phyloP scores from a whole-genome alignment of 2,888 invertebrate genomes.

The Gortyna flavago region DNA sequence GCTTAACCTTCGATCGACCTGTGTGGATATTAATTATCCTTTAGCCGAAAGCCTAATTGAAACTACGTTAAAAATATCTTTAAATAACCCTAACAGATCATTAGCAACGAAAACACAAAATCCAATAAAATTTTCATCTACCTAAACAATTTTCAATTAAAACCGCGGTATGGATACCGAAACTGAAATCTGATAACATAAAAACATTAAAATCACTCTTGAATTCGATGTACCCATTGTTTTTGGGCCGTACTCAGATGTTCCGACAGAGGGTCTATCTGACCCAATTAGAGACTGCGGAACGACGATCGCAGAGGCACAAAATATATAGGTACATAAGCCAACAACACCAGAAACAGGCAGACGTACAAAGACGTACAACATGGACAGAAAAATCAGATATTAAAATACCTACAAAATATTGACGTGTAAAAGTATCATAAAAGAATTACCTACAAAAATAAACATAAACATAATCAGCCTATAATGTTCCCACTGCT shows the following conservation, averaged over 20 bases:
- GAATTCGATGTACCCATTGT: slow-evolving; percentile 62
- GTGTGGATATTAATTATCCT: too few relatives aligned
- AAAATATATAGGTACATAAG: neutral
- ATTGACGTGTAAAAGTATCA: too few relatives aligned
- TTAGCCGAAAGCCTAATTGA: neutral
- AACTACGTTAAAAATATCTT: neutral
- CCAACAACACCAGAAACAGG: too few relatives aligned
- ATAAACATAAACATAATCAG: too few relatives aligned
- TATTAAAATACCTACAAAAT: too few relatives aligned
- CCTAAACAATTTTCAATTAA: slow-evolving; percentile 23
- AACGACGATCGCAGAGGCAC: slow-evolving; percentile 35
- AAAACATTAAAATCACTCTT: slow-evolving; percentile 64
- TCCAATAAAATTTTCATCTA: neutral
- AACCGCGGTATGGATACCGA: neutral
- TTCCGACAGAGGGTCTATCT: slow-evolving; percentile 43
- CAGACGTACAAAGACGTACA: too few relatives aligned
- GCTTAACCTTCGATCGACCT: neutral
- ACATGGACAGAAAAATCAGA: too few relatives aligned
- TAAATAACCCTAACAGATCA: neutral
- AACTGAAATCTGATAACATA: slow-evolving; percentile 27
- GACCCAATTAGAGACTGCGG: slow-evolving; percentile 60
- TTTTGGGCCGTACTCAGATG: slow-evolving; percentile 27
- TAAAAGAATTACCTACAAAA: too few relatives aligned
- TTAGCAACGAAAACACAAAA: neutral
- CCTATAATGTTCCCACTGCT: too few relatives aligned